phyloP scores from a whole-genome alignment of 2,888 invertebrate genomes.

The Fragum sueziense region DNA sequence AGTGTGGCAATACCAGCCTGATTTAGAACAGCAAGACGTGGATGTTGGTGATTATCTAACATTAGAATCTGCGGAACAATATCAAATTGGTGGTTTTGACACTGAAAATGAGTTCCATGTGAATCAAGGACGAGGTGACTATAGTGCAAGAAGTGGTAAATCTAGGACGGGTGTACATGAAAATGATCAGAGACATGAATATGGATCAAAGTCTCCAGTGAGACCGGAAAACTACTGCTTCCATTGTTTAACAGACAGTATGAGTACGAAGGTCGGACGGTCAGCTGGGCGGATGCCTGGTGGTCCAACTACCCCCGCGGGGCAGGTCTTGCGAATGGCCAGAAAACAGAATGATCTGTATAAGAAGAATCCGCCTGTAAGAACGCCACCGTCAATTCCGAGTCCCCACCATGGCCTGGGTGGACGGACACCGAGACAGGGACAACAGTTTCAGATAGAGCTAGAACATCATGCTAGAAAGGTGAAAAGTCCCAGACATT shows the following conservation, averaged over 20 bases:
- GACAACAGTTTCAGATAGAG: conserved; percentile 71
- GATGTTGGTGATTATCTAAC: conserved; percentile 27
- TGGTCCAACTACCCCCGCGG: conserved; percentile 60
- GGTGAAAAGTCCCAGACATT: conserved; percentile 72
- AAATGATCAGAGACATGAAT: conserved; percentile 26
- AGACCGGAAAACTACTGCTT: conserved; percentile 68
- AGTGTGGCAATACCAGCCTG: conserved; percentile 66
- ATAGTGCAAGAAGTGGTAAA: background rate
- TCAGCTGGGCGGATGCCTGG: conserved; percentile 74
- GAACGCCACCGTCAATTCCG: conserved; percentile 79
- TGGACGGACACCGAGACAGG: conserved; percentile 59
- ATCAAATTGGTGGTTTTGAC: conserved; percentile 6
- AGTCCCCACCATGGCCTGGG: conserved; percentile 62
- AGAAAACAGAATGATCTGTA: conserved; percentile 67
- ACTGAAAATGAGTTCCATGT: background rate
- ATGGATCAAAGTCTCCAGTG: conserved; percentile 58
- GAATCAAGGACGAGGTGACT: background rate
- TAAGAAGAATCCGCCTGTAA: conserved; percentile 67
- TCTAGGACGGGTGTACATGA: background rate
- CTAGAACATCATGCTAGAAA: conserved; percentile 77
- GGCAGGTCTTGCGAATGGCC: conserved; percentile 70
- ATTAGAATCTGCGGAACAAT: background rate
- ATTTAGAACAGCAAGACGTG: conserved; percentile 45
- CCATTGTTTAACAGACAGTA: conserved; percentile 63
- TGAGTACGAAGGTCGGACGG: conserved; percentile 69